A percentile compares a stretch with the other conserved stretches of the same genome.
These are phyloP conservation scores for Nomada lathburiana DNA, from an alignment of 2,888 invertebrate species.

Conservation along the genomic window DNA sequence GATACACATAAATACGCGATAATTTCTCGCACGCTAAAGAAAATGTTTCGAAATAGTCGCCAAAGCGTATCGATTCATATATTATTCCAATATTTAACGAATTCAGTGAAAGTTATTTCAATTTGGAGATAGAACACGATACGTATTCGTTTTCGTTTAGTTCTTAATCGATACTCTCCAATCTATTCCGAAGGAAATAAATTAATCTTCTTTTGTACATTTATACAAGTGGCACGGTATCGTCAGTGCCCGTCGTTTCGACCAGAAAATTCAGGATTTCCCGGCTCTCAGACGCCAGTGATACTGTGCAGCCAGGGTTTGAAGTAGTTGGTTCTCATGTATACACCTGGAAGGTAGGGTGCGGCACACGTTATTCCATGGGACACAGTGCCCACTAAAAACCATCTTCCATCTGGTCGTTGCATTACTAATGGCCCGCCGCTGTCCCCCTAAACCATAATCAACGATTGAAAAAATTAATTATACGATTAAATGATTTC, in stretches of 20 bases:
- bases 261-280: slow-evolving; percentile 33
- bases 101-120: slow-evolving; percentile 18
- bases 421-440: slow-evolving; percentile 95
- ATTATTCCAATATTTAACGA: not conserved
- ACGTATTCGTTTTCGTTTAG: slow-evolving; percentile 7
- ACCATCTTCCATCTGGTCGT: slow-evolving; percentile 93
- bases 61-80: not conserved
- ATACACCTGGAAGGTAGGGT: slow-evolving; percentile 95
- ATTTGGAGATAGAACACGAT: slow-evolving; percentile 27
- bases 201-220: slow-evolving; percentile 82
- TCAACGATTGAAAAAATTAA: not conserved
- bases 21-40: slow-evolving; percentile 28
- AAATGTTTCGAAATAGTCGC: slow-evolving; percentile 15
- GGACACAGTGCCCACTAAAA: slow-evolving; percentile 95
- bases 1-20: slow-evolving; percentile 46
- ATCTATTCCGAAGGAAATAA: slow-evolving; percentile 73
- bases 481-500: not conserved
- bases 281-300: slow-evolving; percentile 65
- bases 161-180: slow-evolving; percentile 44
- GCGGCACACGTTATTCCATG: slow-evolving; percentile 98
- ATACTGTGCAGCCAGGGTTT: slow-evolving; percentile 96
- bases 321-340: slow-evolving; percentile 96
- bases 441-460: slow-evolving; percentile 92
- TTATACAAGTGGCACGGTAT: slow-evolving; percentile 80
- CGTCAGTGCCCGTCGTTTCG: slow-evolving; percentile 50